Base-by-base conservation (phyloP, 2,113 vertebrate genomes). In the Microcebus ravelobensis region DNA sequence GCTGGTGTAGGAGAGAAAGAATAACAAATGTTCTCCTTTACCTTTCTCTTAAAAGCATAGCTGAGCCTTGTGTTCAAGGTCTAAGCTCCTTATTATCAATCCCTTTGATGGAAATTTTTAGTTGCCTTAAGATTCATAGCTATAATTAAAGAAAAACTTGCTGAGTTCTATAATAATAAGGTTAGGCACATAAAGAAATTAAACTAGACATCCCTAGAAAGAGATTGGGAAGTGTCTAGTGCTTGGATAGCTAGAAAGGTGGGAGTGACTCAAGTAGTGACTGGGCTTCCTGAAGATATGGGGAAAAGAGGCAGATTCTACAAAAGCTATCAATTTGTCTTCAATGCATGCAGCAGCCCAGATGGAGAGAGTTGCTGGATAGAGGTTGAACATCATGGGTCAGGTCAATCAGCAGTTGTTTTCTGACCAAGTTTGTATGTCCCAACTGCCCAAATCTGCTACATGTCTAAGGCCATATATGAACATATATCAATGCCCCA, bases 321-420 rank as follows among this genome's bases (percentile, higher is more conserved):
- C 15, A 80, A 87, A 88, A 61, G 2, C 59, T 2, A 23, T 39
- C 12, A 27, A 48, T 74, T 42, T 65, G 36, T 42, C 61, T 68
- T 71, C 11, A 21, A 65, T 52, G 11, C 25, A 25, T 7, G 10
- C 7, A 71, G 8, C 20, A 59, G 25, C 25, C 23, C 8, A 10
- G 21, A n/a, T 34, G 0, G 1, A 48, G 8, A 77, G 0, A 29
- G 2, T 10, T 50, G 27, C 11, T 73, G 39, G 3, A 27, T n/a
- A 39, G 39, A 84, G 21, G 8, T 3, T 48, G 34, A 94, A 63
- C 25, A 86, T n/a, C 14, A n/a, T 45, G 17, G 18, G 11, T 18
- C 48, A 77, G 12, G 25, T 14, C 10, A 74, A 45, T 11, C 13
- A 70, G 34, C 6, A 89, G 7, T 11, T 45, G 5, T 42, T 55